phyloP scores from a whole-genome alignment of 1,140 invertebrate genomes.

The Drosophila chauvacae region DNA sequence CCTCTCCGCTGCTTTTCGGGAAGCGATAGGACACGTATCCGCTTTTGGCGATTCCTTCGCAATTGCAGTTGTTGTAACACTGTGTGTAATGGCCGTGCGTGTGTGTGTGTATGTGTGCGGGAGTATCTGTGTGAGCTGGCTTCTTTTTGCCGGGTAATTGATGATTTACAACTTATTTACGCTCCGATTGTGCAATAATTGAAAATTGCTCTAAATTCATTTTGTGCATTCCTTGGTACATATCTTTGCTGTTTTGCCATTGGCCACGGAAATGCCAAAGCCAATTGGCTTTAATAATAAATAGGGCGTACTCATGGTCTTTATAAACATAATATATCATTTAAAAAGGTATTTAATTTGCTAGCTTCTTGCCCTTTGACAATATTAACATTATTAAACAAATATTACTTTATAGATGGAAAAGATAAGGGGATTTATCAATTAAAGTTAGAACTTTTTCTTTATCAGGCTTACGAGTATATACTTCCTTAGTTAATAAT shows the following conservation, averaged over 20 bases:
- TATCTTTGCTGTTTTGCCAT: conserved; percentile 48
- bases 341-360: background rate
- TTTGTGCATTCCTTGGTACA: conserved; percentile 66
- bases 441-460: no score
- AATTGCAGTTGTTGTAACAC: conserved; percentile 65
- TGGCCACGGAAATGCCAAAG: conserved; percentile 41
- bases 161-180: conserved; percentile 83
- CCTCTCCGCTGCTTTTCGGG: conserved; percentile 54
- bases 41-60: conserved; percentile 71
- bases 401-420: no score
- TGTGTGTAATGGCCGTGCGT: conserved; percentile 19
- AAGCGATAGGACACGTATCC: conserved; percentile 76
- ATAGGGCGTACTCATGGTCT: conserved; percentile 5
- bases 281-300: conserved; percentile 10
- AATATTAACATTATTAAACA: background rate
- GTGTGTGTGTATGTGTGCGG: conserved; percentile 21
- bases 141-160: conserved; percentile 73
- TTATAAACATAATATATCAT: background rate
- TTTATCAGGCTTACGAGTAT: no score
- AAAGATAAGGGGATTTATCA: no score
- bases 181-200: conserved; percentile 82
- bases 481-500: no score
- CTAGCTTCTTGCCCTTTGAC: no score
- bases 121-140: conserved; percentile 32
- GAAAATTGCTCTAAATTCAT: conserved; percentile 82